Conservation (phyloP, 2,113 vertebrate genomes). For the Edolisoma coerulescens region DNA sequence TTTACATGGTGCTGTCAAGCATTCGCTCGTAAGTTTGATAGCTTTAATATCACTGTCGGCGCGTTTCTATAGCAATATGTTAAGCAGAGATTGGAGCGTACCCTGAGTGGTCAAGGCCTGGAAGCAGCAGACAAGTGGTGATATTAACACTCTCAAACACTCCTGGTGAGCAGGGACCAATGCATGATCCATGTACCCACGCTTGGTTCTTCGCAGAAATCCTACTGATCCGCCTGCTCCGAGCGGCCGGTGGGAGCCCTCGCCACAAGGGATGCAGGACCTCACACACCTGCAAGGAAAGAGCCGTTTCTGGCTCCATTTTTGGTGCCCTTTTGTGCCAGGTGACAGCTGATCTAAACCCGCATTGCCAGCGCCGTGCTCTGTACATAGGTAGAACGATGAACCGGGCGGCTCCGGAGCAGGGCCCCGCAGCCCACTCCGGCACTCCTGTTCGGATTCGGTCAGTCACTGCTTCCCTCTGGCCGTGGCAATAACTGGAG, state of each 20-base stretch:
- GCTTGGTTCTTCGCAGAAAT: background rate
- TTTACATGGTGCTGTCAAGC: constrained; percentile 46
- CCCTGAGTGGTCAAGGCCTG: background rate
- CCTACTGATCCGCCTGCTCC: background rate
- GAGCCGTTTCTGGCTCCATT: background rate
- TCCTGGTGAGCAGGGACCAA: constrained; percentile 6
- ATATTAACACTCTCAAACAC: constrained; percentile 51
- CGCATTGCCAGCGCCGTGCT: background rate
- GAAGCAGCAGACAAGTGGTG: background rate
- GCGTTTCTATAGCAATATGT: constrained; percentile 6
- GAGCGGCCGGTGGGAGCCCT: background rate
- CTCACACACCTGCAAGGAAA: background rate
- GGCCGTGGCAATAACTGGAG: background rate
- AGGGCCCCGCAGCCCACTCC: background rate
- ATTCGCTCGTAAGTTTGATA: constrained; percentile 22
- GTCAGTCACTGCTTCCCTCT: background rate
- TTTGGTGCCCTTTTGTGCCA: background rate
- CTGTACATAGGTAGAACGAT: background rate
- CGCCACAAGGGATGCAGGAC: background rate
- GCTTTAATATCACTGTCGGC: constrained; percentile 54
- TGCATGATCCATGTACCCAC: background rate
- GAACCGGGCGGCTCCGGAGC: background rate
- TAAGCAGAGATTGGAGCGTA: background rate
- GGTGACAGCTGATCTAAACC: background rate
- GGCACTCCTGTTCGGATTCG: background rate